A percentile compares a stretch with the other conserved stretches of the same genome.
phyloP scores from a whole-genome alignment of 2,113 vertebrate species.

The Danionella cerebrum region DNA sequence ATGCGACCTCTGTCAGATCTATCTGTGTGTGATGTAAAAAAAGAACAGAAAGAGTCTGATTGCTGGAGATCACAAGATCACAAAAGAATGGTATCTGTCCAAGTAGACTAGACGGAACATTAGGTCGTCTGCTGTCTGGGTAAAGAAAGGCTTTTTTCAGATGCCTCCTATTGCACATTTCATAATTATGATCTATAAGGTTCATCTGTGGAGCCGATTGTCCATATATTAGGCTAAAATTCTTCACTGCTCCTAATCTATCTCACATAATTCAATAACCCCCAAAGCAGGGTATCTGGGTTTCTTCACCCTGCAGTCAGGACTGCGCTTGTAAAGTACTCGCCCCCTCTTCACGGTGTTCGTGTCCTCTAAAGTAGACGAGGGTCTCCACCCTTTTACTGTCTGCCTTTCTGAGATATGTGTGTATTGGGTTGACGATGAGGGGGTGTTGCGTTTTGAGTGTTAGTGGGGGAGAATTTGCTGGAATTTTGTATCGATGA shows the following conservation, averaged over 20 bases:
- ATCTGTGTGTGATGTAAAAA: neutral
- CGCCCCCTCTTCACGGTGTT: slow-evolving; percentile 9
- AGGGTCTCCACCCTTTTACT: slow-evolving; percentile 41
- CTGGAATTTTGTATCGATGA: slow-evolving; percentile 38
- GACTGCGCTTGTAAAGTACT: slow-evolving; percentile 38
- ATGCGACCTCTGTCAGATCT: neutral
- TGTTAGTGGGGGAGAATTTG: slow-evolving; percentile 51
- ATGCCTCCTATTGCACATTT: neutral
- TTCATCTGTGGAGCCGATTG: neutral
- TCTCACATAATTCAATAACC: slow-evolving; percentile 60
- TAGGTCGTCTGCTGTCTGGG: neutral
- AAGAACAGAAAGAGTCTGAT: neutral
- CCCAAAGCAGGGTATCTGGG: slow-evolving; percentile 40
- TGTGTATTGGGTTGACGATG: slow-evolving; percentile 56
- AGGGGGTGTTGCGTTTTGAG: slow-evolving; percentile 44
- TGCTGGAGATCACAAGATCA: neutral
- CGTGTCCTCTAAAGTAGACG: slow-evolving; percentile 25
- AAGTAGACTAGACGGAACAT: neutral
- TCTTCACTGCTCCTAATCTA: slow-evolving; percentile 58
- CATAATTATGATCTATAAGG: slow-evolving; percentile 18
- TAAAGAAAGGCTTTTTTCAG: slow-evolving; percentile 1
- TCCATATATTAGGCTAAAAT: slow-evolving; percentile 11
- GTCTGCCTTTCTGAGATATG: slow-evolving; percentile 50
- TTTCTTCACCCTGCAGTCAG: slow-evolving; percentile 60
- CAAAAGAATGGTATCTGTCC: neutral